Evolutionary conservation across 2,888 invertebrate species (phyloP), one percentile per base, ranked within the genome.

Genomic region (Plebejus argus): DNA sequence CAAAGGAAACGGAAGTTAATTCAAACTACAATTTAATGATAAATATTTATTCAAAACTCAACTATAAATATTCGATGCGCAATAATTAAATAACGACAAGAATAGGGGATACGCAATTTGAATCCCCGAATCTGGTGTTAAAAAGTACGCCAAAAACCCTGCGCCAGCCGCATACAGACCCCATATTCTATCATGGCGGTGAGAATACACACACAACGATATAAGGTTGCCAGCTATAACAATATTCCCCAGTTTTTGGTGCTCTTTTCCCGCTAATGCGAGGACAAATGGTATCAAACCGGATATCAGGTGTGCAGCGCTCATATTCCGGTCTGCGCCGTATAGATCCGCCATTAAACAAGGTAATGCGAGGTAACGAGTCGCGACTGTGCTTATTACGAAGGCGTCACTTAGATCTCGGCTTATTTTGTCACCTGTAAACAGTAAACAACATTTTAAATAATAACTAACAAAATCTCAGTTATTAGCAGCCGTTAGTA

Each of bases 261-360:
- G 87, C 3, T 91, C 92, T 0, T 87, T 83, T 3, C 87, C 88
- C 18, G 86, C 77, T 15, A 92, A 75, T 0, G 89, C 84, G 78
- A 93, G 49, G 0, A 83, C 85, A 80, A 92, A 91, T 0, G 93
- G 93, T 0, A 93, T 79, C 0, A 91, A 49, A 15, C 92, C 93
- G 18, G 92, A 91, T 15, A 89, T 66, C 15, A 92, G 81, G 76
- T 92, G 91, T 4, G 90, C 1, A 0, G 82, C 58, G 77, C 88
- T 85, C 0, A 92, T 1, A 0, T 78, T 78, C 1, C 84, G 79
- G 77, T 91, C 85, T 0, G 79, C 70, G 0, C 85, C 81, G 75
- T 89, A 88, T 1, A 92, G 78, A 61, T 93, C 93, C 0, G 92
- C 92, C 86, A 88, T 92, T 0, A 93, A 79, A 77, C 91, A 91